Base-by-base conservation (phyloP, 2,113 vertebrate genomes). In the Patagioenas fasciata region DNA sequence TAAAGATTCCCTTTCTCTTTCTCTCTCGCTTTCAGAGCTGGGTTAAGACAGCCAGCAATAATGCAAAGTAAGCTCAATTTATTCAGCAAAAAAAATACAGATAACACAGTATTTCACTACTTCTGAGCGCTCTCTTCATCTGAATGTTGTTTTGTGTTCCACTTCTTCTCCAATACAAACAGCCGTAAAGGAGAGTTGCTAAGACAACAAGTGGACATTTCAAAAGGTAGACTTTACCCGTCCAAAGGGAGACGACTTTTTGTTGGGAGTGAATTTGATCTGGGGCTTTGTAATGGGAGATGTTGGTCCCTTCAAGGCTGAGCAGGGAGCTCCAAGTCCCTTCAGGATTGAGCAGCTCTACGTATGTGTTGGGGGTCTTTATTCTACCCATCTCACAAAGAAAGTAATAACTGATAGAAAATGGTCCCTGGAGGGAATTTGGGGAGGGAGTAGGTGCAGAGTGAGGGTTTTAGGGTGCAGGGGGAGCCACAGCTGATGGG, bases 1-100 rank as follows among this genome's bases (percentile, higher is more conserved):
- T 97, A 97, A 98, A 98, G 98, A 98, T 98, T 98, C 96, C 95
- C 96, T 98, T 97, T 98, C 97, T 95, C 94, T 97, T 96, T 95
- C 97, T 96, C 95, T 94, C 96, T 97, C 93, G 95, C 96, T 97
- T 97, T 95, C 95, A 72, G 95, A 89, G 92, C 92, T 91, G 95
- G 67, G 93, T 85, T 96, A 95, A 75, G 85, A 81, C 96, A 97
- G 97, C 96, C 97, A 97, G 97, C 95, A 98, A 96, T 98, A 97
- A 97, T 97, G 98, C 95, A 96, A 96, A 95, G 96, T 96, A 69
- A 97, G 96, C 97, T 94, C 91, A 93, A 96, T 93, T 96, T 96
- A 95, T 97, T 95, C 93, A 67, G 96, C 92, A 97, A 97, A 98
- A 97, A 98, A 97, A 98, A 97, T 96, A 91, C 93, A 97, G 97